Evolutionary conservation across 2,888 invertebrate genomes (phyloP).

Genomic region (Myopa testacea): DNA sequence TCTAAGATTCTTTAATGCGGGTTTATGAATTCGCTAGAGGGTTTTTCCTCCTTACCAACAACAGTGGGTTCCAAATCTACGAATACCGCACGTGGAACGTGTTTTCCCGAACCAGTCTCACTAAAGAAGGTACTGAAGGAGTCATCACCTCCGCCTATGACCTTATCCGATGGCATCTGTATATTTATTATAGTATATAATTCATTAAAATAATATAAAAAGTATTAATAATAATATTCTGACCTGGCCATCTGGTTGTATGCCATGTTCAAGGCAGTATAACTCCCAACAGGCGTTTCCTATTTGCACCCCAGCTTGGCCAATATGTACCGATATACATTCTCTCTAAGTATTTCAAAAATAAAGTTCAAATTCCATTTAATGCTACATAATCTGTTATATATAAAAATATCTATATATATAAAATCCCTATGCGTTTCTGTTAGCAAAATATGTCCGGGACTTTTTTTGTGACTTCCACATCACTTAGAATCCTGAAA

Average conservation of each 20-base stretch:
- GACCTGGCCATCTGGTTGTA: conserved; percentile 83
- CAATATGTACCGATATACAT: conserved; percentile 88
- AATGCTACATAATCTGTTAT: too few relatives aligned
- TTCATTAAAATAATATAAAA: too few relatives aligned
- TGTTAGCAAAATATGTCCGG: too few relatives aligned
- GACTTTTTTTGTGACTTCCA: too few relatives aligned
- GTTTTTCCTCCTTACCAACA: conserved; percentile 74
- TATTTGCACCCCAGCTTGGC: conserved; percentile 88
- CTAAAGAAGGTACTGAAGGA: conserved; percentile 84
- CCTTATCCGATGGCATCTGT: conserved; percentile 84
- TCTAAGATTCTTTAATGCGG: too few relatives aligned
- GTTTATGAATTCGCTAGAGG: too few relatives aligned
- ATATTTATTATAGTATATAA: neutral
- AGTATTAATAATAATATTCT: neutral
- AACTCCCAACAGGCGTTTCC: conserved; percentile 90
- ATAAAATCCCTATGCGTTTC: too few relatives aligned
- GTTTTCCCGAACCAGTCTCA: conserved; percentile 80
- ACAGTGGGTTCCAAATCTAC: conserved; percentile 95
- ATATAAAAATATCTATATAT: too few relatives aligned
- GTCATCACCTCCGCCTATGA: conserved; percentile 80
- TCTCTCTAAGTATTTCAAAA: conserved; percentile 74
- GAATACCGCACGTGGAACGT: conserved; percentile 89
- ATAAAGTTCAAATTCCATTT: neutral
- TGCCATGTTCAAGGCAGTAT: conserved; percentile 86
- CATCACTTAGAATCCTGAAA: too few relatives aligned